phyloP scores from a whole-genome alignment of 2,797 vertebrate species.

The Chelonia mydas region DNA sequence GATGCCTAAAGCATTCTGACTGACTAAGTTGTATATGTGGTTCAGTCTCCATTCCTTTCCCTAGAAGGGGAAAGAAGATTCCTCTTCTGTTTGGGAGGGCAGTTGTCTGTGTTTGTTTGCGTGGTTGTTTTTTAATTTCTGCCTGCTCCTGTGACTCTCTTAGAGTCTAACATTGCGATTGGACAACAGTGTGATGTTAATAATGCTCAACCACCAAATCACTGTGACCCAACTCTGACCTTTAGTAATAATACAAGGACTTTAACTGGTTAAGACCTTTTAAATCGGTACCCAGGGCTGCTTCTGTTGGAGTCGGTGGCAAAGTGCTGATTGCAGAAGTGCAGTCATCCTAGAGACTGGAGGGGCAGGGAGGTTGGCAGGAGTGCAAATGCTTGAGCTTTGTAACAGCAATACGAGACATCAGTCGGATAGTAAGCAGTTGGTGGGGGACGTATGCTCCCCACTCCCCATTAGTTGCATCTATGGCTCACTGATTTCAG shows the following conservation, averaged over 20 bases:
- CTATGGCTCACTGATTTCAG: not conserved
- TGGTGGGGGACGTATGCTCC: not conserved
- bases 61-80: accelerated
- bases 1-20: not conserved
- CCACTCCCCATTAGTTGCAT: not conserved
- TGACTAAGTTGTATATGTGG: not conserved
- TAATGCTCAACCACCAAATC: not conserved
- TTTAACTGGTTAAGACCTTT: not conserved
- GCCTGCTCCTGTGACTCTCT: not conserved
- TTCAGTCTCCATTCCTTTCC: not conserved
- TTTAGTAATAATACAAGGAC: not conserved
- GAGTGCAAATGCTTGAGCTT: not conserved
- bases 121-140: not conserved
- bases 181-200: too few relatives aligned
- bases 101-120: not conserved
- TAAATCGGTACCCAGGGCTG: not conserved
- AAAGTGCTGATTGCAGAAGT: not conserved
- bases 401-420: not conserved
- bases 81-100: not conserved
- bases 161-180: not conserved
- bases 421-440: not conserved
- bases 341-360: not conserved
- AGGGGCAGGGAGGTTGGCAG: accelerated
- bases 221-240: not conserved
- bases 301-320: not conserved